Evolutionary conservation across 2,797 vertebrate species (phyloP).

Genomic region (Pitangus sulphuratus): DNA sequence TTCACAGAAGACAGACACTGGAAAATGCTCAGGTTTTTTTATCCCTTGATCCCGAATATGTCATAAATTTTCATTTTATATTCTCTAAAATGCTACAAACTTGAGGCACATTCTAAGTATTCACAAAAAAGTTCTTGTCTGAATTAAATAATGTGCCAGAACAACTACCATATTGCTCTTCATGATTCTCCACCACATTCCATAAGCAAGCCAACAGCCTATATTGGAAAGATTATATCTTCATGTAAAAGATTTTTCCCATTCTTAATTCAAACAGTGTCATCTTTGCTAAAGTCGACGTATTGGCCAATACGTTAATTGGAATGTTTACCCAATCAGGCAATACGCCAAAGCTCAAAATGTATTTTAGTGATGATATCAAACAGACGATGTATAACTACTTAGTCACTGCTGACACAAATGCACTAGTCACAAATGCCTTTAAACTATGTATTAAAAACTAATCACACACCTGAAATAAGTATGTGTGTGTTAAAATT

Average conservation of each 20-base stretch:
- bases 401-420: background rate
- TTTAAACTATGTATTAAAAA: background rate
- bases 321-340: background rate
- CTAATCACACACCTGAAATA: background rate
- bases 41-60: background rate
- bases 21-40: background rate
- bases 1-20: background rate
- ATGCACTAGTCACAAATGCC: background rate
- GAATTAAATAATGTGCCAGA: background rate
- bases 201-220: background rate
- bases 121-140: background rate
- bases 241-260: background rate
- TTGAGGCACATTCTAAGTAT: background rate
- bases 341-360: background rate
- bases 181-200: background rate
- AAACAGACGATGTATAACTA: background rate
- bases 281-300: background rate
- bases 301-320: background rate
- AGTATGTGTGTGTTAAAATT: background rate
- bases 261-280: background rate
- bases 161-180: background rate
- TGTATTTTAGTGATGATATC: background rate
- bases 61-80: background rate
- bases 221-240: background rate
- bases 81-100: background rate